A percentile compares a stretch with the other conserved stretches of the same genome.
Conservation (phyloP, 2,888 invertebrate genomes). For the Trissolcus brochymenae region DNA sequence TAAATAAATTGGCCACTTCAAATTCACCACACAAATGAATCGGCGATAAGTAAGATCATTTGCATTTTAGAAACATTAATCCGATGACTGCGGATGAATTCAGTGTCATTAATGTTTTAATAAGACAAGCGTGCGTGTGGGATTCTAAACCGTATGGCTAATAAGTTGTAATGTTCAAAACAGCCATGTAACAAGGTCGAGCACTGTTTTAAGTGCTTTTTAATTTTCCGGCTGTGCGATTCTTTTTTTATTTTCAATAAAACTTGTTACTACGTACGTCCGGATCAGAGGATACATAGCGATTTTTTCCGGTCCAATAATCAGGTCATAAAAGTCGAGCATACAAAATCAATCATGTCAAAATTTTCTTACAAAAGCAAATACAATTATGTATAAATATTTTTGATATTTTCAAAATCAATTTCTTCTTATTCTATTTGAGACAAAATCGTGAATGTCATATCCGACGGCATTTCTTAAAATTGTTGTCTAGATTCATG, state of each 20-base stretch:
- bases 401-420: no score
- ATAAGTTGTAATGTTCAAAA: conserved; percentile 74
- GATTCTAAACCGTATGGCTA: conserved; percentile 49
- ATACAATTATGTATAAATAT: no score
- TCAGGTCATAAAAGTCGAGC: not conserved
- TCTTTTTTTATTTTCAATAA: not conserved
- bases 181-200: conserved; percentile 73
- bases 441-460: not conserved
- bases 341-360: no score
- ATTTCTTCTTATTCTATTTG: no score
- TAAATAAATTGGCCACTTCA: conserved; percentile 46
- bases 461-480: not conserved
- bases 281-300: not conserved
- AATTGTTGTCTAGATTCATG: not conserved
- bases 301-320: not conserved
- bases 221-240: conserved; percentile 81
- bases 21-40: conserved; percentile 23
- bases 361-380: no score
- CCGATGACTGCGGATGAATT: conserved; percentile 44
- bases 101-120: conserved; percentile 24
- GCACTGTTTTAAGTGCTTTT: conserved; percentile 84
- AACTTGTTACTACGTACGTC: not conserved
- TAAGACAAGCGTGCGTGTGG: conserved; percentile 28
- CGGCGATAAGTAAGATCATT: conserved; percentile 30
- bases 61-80: conserved; percentile 48